A percentile compares a stretch with the other conserved stretches of the same genome.
These are phyloP conservation scores for Mycteria americana DNA, from an alignment of 2,797 vertebrate species.

Conservation along the genomic window DNA sequence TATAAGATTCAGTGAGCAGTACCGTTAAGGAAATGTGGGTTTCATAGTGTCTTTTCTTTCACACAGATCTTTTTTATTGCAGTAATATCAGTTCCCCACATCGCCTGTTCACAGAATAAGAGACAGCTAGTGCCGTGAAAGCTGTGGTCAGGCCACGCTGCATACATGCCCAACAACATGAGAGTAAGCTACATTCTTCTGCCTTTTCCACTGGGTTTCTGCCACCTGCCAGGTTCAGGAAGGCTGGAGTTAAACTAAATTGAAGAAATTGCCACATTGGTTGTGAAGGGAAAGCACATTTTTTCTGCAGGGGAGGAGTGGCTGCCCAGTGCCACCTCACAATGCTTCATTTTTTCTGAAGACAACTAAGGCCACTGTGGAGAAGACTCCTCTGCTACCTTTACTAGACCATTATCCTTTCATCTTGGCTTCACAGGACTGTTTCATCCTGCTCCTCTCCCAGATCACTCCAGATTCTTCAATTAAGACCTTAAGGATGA, in stretches of 20 bases:
- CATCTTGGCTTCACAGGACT: neutral
- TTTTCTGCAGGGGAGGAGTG: neutral
- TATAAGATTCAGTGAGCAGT: neutral
- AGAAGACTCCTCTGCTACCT: neutral
- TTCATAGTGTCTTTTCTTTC: neutral
- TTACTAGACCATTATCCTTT: neutral
- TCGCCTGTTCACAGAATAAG: neutral
- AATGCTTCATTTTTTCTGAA: neutral
- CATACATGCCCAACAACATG: neutral
- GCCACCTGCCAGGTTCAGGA: neutral
- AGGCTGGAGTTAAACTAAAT: neutral
- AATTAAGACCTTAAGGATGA: neutral
- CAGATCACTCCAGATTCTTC: neutral
- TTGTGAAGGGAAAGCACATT: neutral
- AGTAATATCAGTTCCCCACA: neutral
- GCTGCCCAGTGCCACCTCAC: neutral
- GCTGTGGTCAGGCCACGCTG: neutral
- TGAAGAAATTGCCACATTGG: neutral
- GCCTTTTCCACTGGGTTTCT: neutral
- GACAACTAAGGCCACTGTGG: neutral
- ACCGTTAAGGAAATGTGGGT: neutral
- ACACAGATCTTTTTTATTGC: neutral
- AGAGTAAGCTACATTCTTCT: neutral
- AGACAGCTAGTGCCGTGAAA: neutral
- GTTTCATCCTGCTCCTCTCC: neutral